A percentile compares a stretch with the other conserved stretches of the same genome.
phyloP scores from a whole-genome alignment of 2,888 invertebrate genomes.

The Dryobota labecula region DNA sequence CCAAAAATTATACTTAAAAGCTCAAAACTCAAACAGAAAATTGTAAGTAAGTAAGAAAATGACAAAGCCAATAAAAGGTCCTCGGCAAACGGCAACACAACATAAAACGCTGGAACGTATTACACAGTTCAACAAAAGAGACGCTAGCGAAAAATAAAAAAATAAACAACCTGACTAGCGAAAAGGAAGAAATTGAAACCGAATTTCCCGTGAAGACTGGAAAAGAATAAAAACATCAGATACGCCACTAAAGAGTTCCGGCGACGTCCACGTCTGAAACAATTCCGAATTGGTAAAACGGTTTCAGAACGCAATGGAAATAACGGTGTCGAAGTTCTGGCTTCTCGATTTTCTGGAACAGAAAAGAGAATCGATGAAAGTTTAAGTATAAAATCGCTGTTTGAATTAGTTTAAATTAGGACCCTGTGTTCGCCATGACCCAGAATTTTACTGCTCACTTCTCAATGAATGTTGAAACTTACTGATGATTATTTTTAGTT shows the following conservation, averaged over 20 bases:
- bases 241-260: constrained; percentile 54
- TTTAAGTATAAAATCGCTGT: constrained; percentile 20
- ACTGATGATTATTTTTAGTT: not conserved
- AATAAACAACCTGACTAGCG: constrained; percentile 52
- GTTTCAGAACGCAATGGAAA: constrained; percentile 55
- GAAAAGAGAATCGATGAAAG: constrained; percentile 18
- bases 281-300: constrained; percentile 60
- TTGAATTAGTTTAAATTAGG: constrained; percentile 17
- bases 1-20: not conserved
- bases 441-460: not conserved
- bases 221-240: constrained; percentile 64
- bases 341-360: constrained; percentile 35
- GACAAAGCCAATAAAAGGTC: constrained; percentile 29
- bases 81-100: constrained; percentile 28
- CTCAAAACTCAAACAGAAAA: constrained; percentile 9
- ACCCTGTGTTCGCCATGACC: not conserved
- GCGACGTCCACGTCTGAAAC: constrained; percentile 52
- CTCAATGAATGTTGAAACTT: not conserved
- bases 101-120: constrained; percentile 35
- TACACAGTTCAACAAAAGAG: constrained; percentile 47
- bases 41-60: not conserved
- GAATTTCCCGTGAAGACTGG: constrained; percentile 68
- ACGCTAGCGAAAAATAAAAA: constrained; percentile 49
- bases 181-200: constrained; percentile 67
- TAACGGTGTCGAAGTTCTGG: constrained; percentile 41